Base-by-base conservation (phyloP, 30 jellyfish, hydroid and myxozoan genomes). In the Turritopsis rubra region DNA sequence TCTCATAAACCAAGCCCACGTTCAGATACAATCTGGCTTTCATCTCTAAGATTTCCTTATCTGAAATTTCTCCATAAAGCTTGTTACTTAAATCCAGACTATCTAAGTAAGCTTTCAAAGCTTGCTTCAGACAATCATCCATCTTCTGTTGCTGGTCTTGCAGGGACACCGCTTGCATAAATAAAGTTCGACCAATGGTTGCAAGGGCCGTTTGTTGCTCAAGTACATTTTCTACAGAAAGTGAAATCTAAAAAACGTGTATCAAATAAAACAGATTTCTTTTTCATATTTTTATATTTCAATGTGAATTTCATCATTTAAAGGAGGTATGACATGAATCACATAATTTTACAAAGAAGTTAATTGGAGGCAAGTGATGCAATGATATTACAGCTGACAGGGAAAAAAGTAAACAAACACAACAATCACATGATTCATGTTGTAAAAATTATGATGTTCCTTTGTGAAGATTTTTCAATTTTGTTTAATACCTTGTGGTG, bases 191-290 rank as follows among this genome's bases (percentile, higher is more conserved):
- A 22, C 99, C 99, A 21, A 95, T 77, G 0, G 99, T 95, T 65
- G 99, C 99, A 28, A 87, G 81, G 53, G 99, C 99, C 78, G 98
- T 79, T 79, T 95, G 99, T 30, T 89, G 97, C 70, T 95, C 99
- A 27, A 89, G 87, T 1, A 71, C 21, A 72, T 82, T 86, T 18
- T 65, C 71, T 23, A 77, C 54, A 21, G 88, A 65, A 25, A 80
- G 85, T 53, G 97, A 68, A 1, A 86, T 26, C 97, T 91, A 80
- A 27, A 87, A 81, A 18, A 27, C 60, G 28, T 70, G n/a, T n/a
- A n/a, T n/a, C n/a, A n/a, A n/a, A n/a, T 24, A 30, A 41, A 29
- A 65, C 19, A n/a, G n/a, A n/a, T n/a, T n/a, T n/a, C n/a, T n/a
- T n/a, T n/a, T n/a, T n/a, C n/a, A n/a, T n/a, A n/a, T n/a, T n/a